A percentile compares a stretch with the other conserved stretches of the same genome.
Conservation (phyloP, 2,888 invertebrate species). For the Cerastoderma edule region DNA sequence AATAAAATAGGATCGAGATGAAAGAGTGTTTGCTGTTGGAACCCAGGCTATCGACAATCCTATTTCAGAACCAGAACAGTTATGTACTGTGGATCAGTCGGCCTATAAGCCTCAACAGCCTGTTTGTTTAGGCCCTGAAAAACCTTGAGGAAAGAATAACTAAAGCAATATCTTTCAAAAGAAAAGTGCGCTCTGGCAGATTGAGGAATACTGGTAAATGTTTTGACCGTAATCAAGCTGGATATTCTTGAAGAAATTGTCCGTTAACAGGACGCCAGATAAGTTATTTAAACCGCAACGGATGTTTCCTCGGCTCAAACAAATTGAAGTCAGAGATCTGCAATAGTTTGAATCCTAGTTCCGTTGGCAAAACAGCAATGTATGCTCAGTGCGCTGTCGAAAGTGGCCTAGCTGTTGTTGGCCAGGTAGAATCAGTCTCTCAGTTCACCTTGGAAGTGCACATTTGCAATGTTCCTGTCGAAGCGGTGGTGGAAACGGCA, state of each 20-base stretch:
- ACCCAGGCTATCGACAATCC: neutral
- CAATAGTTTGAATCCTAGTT: too few relatives aligned
- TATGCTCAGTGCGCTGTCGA: neutral
- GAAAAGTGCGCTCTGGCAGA: neutral
- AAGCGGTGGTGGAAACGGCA: neutral
- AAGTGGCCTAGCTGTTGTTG: neutral
- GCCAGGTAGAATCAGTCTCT: neutral
- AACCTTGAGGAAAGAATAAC: too few relatives aligned
- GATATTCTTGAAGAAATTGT: slow-evolving; percentile 27
- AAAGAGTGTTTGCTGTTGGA: neutral
- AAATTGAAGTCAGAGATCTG: neutral
- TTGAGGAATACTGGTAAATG: neutral
- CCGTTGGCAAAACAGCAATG: too few relatives aligned
- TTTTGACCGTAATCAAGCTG: slow-evolving; percentile 9
- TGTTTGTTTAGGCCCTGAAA: neutral
- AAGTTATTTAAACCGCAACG: neutral
- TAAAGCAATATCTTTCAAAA: too few relatives aligned
- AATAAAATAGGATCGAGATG: neutral
- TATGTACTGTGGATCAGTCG: neutral
- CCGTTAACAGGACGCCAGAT: neutral
- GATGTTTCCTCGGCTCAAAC: neutral
- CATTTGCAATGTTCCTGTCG: neutral
- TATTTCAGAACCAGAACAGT: neutral
- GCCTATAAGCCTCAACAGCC: too few relatives aligned
- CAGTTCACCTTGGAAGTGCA: neutral